Evolutionary conservation across 2,113 vertebrate species (phyloP).

Genomic region (Oostethus manadensis): DNA sequence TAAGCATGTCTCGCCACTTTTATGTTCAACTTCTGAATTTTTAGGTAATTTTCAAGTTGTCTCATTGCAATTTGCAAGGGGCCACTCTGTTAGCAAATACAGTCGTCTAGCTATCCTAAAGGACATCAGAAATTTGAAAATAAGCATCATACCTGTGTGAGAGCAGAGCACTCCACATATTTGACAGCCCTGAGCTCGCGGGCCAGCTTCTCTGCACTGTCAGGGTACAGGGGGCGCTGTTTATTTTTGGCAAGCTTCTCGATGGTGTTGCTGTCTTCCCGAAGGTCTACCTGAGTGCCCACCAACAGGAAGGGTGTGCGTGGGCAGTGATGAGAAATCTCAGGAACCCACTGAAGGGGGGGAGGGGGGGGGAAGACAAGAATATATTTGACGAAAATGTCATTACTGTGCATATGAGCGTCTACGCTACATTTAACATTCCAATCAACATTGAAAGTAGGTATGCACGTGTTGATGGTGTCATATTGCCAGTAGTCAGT

Average conservation of each 20-base stretch:
- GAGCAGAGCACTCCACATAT: slow-evolving; percentile 96
- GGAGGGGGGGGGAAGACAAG: neutral
- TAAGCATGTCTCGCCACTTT: too few species aligned
- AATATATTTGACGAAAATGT: neutral
- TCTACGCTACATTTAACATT: neutral
- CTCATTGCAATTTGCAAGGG: neutral
- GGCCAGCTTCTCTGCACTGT: slow-evolving; percentile 90
- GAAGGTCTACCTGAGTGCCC: slow-evolving; percentile 93
- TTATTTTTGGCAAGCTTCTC: slow-evolving; percentile 99
- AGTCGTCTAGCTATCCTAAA: neutral
- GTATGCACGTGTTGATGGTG: too few species aligned
- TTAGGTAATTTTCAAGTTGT: too few species aligned
- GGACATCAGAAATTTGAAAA: neutral
- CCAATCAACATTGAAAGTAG: too few species aligned
- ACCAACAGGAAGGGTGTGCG: slow-evolving; percentile 96
- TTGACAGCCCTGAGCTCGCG: slow-evolving; percentile 94
- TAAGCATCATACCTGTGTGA: slow-evolving; percentile 82
- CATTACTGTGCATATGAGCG: too few species aligned
- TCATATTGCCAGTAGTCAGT: too few species aligned
- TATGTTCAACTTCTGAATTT: too few species aligned
- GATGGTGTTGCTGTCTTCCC: slow-evolving; percentile 92
- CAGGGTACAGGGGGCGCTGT: slow-evolving; percentile 89
- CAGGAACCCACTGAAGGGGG: slow-evolving; percentile 87
- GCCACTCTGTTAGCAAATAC: neutral
- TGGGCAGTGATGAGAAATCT: slow-evolving; percentile 98